Evolutionary conservation across 2,113 vertebrate genomes (phyloP), one percentile per base, ranked within the genome.

Genomic region (Atractosteus spatula): DNA sequence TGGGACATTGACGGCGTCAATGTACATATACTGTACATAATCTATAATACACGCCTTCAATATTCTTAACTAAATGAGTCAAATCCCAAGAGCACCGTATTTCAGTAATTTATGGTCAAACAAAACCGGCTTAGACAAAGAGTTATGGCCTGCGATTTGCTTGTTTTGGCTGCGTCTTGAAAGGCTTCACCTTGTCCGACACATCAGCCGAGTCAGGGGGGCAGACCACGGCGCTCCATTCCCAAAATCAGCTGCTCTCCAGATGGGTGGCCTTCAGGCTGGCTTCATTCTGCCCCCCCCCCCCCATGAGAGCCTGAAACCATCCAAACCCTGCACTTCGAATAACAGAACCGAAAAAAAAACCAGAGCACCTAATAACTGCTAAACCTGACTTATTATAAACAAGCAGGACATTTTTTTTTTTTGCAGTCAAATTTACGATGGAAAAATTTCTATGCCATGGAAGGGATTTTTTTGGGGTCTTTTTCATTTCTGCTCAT

Each of bases 91-190:
- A 85, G 90, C 76, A 74, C 80, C 82, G 80, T 86, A 80, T 74
- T 67, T 71, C 17, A 75, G 68, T 92, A 89, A 93, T 93, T 92
- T 92, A 93, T 91, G 80, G 88, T 83, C 81, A 82, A 83, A 86
- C 83, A 81, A 85, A 86, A 89, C 89, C 85, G 82, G 73, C 84
- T 83, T 87, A 90, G 87, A 93, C 88, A 89, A 89, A 83, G 86
- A 92, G 88, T 93, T 92, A 93, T 17, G 77, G 89, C 80, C 87
- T 93, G 87, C 88, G 91, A 93, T 92, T 82, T 92, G 85, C 89
- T 94, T 91, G 89, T 87, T 89, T 91, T 91, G 84, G 73, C 87
- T 82, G 83, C 83, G 86, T 82, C 82, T 87, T 90, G 88, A 94
- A 91, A 88, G 83, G 81, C 77, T 85, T 88, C 81, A 86, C 87